These are phyloP conservation scores for Aelia acuminata DNA, from an alignment of 2,888 invertebrate species.

Conservation along the genomic window DNA sequence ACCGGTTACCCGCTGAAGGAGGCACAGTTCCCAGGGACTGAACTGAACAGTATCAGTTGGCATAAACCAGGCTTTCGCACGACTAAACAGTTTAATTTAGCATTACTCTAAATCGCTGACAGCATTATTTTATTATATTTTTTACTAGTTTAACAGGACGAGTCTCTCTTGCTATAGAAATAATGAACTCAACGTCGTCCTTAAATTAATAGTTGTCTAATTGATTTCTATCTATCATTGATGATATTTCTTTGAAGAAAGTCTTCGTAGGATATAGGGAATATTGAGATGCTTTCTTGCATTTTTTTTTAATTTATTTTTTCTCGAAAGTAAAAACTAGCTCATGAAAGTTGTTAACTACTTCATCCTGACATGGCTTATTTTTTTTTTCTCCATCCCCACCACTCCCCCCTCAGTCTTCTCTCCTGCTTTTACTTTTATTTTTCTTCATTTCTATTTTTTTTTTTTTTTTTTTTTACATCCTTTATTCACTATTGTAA, in stretches of 20 bases:
- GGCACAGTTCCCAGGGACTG: not conserved
- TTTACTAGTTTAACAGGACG: too few species aligned
- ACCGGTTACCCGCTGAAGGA: not conserved
- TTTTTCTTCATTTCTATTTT: not conserved
- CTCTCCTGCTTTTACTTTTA: not conserved
- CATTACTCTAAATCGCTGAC: too few species aligned
- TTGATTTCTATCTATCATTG: not conserved
- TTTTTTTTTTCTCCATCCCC: not conserved
- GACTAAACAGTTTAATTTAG: not conserved
- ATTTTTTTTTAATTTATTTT: conserved; percentile 3
- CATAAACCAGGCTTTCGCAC: not conserved
- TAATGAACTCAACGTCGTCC: too few species aligned
- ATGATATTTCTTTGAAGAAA: not conserved
- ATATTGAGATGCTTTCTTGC: not conserved
- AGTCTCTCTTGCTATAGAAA: too few species aligned
- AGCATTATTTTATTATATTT: too few species aligned
- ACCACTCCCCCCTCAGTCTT: not conserved
- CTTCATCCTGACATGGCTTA: not conserved
- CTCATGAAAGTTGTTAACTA: conserved; percentile 29
- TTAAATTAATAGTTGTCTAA: too few species aligned
- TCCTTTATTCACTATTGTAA: too few species aligned
- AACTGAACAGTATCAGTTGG: not conserved
- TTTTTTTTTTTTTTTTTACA: too few species aligned
- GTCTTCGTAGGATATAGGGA: not conserved
- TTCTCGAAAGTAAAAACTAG: not conserved